These are phyloP conservation scores for Pristionchus fissidentatus DNA, from an alignment of 2,888 invertebrate genomes.

Conservation along the genomic window DNA sequence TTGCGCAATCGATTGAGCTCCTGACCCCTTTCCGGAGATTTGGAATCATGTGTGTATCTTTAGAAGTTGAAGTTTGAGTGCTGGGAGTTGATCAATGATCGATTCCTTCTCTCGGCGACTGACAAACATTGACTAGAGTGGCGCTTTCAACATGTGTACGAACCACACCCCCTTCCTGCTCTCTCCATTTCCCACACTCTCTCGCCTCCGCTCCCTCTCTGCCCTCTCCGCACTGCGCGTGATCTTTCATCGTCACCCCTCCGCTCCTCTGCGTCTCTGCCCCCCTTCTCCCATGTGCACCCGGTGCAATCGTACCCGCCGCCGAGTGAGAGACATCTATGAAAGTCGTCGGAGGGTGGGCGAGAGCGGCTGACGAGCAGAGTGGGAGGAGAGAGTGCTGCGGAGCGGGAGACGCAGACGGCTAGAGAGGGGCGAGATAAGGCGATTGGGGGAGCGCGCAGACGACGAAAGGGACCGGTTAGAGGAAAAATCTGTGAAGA, in stretches of 20 bases:
- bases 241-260: conserved; percentile 39
- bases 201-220: conserved; percentile 18
- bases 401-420: not conserved
- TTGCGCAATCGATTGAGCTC: too few relatives aligned
- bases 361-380: conserved; percentile 16
- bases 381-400: not conserved
- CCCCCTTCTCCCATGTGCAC: conserved; percentile 17
- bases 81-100: not conserved
- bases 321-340: conserved; percentile 37
- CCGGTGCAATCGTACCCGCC: not conserved
- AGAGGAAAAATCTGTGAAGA: not conserved
- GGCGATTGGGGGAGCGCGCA: not conserved
- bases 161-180: not conserved
- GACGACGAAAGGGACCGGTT: conserved; percentile 1
- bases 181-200: conserved; percentile 10
- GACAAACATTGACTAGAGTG: conserved; percentile 15
- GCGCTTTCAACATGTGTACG: conserved; percentile 23
- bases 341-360: conserved; percentile 37
- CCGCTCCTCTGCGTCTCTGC: conserved; percentile 44
- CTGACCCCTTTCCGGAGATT: too few relatives aligned
- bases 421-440: not conserved
- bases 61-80: too few relatives aligned
- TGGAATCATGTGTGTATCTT: too few relatives aligned
- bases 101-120: conserved; percentile 30
- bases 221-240: conserved; percentile 39